Base-by-base conservation (phyloP, 2,888 invertebrate genomes). In the Xanthorhoe designata region DNA sequence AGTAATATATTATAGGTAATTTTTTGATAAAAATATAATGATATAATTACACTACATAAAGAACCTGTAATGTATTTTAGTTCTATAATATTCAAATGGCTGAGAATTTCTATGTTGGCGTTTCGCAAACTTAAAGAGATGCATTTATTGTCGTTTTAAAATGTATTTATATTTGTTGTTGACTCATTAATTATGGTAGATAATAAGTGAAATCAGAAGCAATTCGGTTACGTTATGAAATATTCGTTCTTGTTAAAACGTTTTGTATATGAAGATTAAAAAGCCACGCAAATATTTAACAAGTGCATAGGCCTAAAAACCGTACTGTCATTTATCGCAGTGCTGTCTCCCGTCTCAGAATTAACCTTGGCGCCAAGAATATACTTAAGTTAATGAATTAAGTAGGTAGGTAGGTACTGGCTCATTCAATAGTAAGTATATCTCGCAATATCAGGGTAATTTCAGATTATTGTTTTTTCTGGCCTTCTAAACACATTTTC, bases 171-270 rank as follows among this genome's bases (percentile, higher is more conserved):
- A 51, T 55, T 64, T 52, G 38, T 52, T 69, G 54, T 61, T 54
- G 24, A 63, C 59, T 64, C 59, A 52, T 50, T 64, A 32, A 52
- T 50, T 64, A 32, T 66, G 52, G 24, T 67, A 65, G 53, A 19
- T 64, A 53, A 62, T 67, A 69, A 67, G 53, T 15, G 15, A 63
- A 59, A 61, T 55, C 54, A 63, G 64, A 64, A 24, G 50, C 51
- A 64, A 61, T 55, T 32, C 17, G 49, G 5, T 62, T 51, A 32
- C 19, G 42, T 51, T 57, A 63, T 57, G 42, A 63, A 53, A 19
- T 53, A 29, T 29, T 17, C 19, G 24, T 62, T 62, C 50, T 63
- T 57, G 42, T 57, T 51, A 24, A 61, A 45, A 17, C 7, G 7
- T 32, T 61, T 13, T 42, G 17, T 15, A n/a, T 52, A n/a, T 1